Percentiles rank a stretch among this genome's conserved stretches.
phyloP scores from a whole-genome alignment of 2,797 vertebrate species.

The Lepilemur ruficaudatus region DNA sequence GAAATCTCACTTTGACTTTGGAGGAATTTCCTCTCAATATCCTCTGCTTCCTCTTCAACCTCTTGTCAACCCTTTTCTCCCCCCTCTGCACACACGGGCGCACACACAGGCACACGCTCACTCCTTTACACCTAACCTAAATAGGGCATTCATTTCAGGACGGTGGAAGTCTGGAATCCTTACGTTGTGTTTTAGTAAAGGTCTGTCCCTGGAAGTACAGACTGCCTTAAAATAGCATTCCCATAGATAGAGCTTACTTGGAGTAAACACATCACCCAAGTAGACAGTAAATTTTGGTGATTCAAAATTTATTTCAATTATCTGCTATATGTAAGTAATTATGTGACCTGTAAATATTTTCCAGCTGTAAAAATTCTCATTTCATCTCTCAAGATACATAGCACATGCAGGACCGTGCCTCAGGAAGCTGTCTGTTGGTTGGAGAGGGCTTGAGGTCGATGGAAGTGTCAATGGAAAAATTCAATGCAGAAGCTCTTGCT shows the following conservation, averaged over 20 bases:
- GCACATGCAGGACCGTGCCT: not conserved
- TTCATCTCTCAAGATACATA: not conserved
- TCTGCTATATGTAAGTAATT: not conserved
- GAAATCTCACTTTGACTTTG: not conserved
- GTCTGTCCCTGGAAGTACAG: not conserved
- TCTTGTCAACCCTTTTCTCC: not conserved
- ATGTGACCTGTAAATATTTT: conserved; percentile 36
- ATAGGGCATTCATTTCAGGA: conserved; percentile 6
- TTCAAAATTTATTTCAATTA: conserved; percentile 41
- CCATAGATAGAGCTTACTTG: not conserved
- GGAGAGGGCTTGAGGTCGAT: not conserved
- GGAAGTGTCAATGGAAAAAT: conserved; percentile 22
- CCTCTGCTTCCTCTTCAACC: not conserved
- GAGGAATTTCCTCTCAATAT: not conserved
- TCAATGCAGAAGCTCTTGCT: conserved; percentile 54
- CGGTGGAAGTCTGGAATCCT: conserved; percentile 43
- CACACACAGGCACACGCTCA: no score
- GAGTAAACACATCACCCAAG: not conserved
- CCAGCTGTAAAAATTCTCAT: not conserved
- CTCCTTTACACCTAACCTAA: not conserved
- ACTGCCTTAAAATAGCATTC: not conserved
- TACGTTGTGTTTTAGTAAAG: conserved; percentile 51
- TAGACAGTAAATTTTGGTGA: not conserved
- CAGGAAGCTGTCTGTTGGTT: not conserved
- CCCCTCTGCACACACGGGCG: fast-evolving